Evolutionary conservation across 2,888 invertebrate species (phyloP), one percentile per base, ranked within the genome.

Genomic region (Macrophya alboannulata): DNA sequence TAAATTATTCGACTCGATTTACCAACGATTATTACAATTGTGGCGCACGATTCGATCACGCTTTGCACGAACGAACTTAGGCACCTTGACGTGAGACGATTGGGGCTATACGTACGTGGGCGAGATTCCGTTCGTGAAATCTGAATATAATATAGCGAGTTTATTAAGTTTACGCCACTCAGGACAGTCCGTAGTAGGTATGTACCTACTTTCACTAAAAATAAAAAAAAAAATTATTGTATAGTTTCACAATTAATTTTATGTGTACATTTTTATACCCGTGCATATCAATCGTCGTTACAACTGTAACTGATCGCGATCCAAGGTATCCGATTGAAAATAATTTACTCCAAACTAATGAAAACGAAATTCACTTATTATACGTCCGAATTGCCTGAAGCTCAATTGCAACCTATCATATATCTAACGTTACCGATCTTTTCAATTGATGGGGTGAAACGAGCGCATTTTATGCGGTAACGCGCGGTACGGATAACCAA

Each of bases 11-110:
- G 55, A 62, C 37, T 25, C 68, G 68, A 68, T 68, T 68, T 68
- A 68, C 68, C 68, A 68, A 68, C 37, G 68, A 68, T 68, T 68
- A 68, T 68, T 68, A 45, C 43, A 45, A 74, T 74, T 74, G 8
- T 25, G 4, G 43, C 9, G n/a, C 81, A 81, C 62, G 81, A 59
- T 81, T 81, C 62, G 81, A 81, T 77, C 77, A 12, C 77, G 77
- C 77, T 81, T 81, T 81, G 81, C 81, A 81, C 81, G 81, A 81
- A 81, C 81, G 81, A 81, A 43, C 43, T 43, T 81, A 21, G 43
- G 1, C 51, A 81, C 81, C 81, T 81, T 81, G 81, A 81, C 77
- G 77, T 51, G 51, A 55, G 37, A 48, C 31, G 48, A 31, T 25
- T 6, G 21, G 21, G 43, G 43, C 15, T 10, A 37, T 51, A 81